Conservation (phyloP, 1,140 invertebrate genomes). For the Theocolax elegans region DNA sequence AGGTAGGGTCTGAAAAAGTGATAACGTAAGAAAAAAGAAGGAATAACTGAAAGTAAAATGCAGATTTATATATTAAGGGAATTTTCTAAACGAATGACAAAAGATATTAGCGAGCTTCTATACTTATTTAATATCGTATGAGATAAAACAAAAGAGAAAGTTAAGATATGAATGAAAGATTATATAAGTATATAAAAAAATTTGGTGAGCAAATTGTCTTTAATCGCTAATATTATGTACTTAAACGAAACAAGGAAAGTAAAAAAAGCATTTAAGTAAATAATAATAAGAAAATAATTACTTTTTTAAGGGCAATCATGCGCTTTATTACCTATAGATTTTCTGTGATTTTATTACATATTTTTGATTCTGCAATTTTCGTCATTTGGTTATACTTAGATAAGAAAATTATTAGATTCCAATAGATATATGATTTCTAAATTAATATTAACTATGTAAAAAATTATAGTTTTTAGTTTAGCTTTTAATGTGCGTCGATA, state of each 20-base stretch:
- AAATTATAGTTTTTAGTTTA: conserved; percentile 8
- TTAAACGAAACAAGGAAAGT: conserved; percentile 22
- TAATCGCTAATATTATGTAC: conserved; percentile 22
- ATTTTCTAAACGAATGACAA: conserved; percentile 39
- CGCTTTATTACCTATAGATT: conserved; percentile 20
- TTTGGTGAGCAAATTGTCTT: conserved; percentile 26
- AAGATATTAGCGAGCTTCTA: conserved; percentile 49
- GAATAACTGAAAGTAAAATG: conserved; percentile 30
- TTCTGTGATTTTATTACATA: conserved; percentile 37
- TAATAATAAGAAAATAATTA: too few relatives aligned
- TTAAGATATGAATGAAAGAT: background rate
- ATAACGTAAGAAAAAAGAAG: conserved; percentile 33
- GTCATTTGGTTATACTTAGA: background rate
- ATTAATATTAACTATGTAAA: conserved; percentile 18
- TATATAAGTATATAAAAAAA: conserved; percentile 9
- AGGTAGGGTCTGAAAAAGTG: conserved; percentile 37
- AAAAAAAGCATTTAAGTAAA: conserved; percentile 23
- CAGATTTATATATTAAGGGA: conserved; percentile 40
- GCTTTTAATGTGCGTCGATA: background rate
- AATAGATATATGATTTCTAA: background rate
- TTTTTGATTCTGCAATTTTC: conserved; percentile 20
- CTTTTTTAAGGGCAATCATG: conserved; percentile 32
- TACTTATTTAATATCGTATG: conserved; percentile 43
- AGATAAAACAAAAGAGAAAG: conserved; percentile 14
- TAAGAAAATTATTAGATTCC: conserved; percentile 21